Evolutionary conservation across 2,113 vertebrate species (phyloP).

Genomic region (Embiotoca jacksoni): DNA sequence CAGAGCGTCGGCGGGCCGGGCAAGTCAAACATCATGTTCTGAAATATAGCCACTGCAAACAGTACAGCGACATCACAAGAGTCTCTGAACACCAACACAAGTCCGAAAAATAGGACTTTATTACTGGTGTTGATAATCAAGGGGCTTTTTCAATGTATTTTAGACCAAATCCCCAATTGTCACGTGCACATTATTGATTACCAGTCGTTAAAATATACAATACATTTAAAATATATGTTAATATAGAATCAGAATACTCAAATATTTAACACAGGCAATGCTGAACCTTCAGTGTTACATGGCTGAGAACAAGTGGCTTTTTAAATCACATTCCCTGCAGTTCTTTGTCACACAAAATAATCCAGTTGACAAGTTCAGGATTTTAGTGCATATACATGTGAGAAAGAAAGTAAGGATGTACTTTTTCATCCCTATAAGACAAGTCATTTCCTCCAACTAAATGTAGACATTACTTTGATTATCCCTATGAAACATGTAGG

Average conservation of each 20-base stretch:
- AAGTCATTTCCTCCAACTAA: neutral
- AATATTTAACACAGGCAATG: neutral
- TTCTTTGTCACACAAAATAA: too few species aligned
- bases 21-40: constrained; percentile 74
- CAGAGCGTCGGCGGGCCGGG: constrained; percentile 57
- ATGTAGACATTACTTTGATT: constrained; percentile 16
- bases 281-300: neutral
- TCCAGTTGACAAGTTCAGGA: too few species aligned
- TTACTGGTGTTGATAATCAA: neutral
- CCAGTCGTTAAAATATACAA: neutral
- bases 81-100: neutral
- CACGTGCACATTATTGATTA: neutral
- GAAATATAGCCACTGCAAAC: constrained; percentile 75
- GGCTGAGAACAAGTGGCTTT: neutral
- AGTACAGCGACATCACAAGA: constrained; percentile 49
- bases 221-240: neutral
- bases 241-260: neutral
- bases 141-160: neutral
- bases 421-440: constrained; percentile 29
- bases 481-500: constrained; percentile 34
- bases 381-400: too few species aligned
- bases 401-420: neutral
- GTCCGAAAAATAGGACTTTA: neutral
- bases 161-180: too few species aligned
- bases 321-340: too few species aligned